Evolutionary conservation across 1,140 invertebrate genomes (phyloP), one percentile per base, ranked within the genome.

Genomic region (Calliphora vicina): DNA sequence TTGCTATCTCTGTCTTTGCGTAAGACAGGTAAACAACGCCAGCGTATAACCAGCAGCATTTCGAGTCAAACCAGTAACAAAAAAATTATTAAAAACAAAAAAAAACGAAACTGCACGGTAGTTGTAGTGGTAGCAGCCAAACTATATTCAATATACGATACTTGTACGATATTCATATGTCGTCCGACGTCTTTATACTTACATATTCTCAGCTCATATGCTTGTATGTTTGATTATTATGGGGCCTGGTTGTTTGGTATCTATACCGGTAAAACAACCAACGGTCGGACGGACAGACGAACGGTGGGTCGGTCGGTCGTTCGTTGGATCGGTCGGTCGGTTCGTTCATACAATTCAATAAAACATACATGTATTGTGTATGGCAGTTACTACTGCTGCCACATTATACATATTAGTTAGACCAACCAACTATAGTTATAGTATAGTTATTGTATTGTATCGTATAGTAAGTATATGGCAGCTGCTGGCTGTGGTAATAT

Each of bases 21-120:
- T 89, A 89, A 89, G 87, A 82, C 88, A 88, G 88, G 88, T 89
- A 89, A 88, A 89, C 72, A 81, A 85, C 83, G 84, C 84, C 80
- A 86, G 88, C 88, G 88, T 89, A 89, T 86, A 80, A 82, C 82
- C 74, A 78, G 72, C 72, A 74, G 84, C 84, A 84, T 82, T 82
- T 29, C 26, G 84, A 87, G 86, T 87, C 86, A 88, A 82, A 86
- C 86, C 84, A 86, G 84, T 84, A 85, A 85, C 85, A 83, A 81
- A 83, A 57, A 57, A 57, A 82, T n/a, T n/a, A n/a, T n/a, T n/a
- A n/a, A n/a, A n/a, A 2, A 57, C 86, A 81, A 82, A 83, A 84
- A 80, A 27, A 26, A 73, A 25, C 71, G 12, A n/a, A n/a, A 12
- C 13, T 73, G 23, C 15, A 74, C 35, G 73, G 26, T 74, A 42